Evolutionary conservation across 2,888 invertebrate genomes (phyloP).

Genomic region (Scaptomyza caliginosa): DNA sequence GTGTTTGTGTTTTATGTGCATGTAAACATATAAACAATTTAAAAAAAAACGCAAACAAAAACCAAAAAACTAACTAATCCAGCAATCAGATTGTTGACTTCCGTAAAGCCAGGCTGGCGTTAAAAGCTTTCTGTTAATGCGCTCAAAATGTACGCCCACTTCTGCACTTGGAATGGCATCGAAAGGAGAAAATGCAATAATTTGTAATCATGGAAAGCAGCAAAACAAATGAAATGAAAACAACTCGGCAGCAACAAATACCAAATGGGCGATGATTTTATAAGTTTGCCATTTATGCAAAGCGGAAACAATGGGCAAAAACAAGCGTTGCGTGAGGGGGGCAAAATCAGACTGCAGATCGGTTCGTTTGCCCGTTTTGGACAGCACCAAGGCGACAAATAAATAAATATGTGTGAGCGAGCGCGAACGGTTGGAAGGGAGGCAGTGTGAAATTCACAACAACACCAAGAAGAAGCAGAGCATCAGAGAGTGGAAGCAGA

Average conservation of each 20-base stretch:
- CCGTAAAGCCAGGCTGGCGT: slow-evolving; percentile 3
- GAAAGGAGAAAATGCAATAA: slow-evolving; percentile 60
- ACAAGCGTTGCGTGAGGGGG: slow-evolving; percentile 7
- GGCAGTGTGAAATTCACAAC: slow-evolving; percentile 34
- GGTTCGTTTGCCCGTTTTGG: slow-evolving; percentile 50
- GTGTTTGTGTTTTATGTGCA: slow-evolving; percentile 17
- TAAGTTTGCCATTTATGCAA: slow-evolving; percentile 68
- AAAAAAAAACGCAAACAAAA: neutral
- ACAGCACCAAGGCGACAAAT: slow-evolving; percentile 52
- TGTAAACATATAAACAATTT: slow-evolving; percentile 7
- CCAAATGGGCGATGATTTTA: slow-evolving; percentile 58
- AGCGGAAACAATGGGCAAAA: slow-evolving; percentile 42
- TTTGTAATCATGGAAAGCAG: slow-evolving; percentile 41
- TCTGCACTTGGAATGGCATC: slow-evolving; percentile 44
- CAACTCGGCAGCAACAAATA: slow-evolving; percentile 38
- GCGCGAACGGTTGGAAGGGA: slow-evolving; percentile 20
- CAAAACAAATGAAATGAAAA: slow-evolving; percentile 10
- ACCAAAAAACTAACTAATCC: neutral
- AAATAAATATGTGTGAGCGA: slow-evolving; percentile 28
- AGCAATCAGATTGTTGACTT: neutral
- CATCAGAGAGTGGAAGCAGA: slow-evolving; percentile 1
- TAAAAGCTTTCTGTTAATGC: slow-evolving; percentile 15
- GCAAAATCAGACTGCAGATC: slow-evolving; percentile 36
- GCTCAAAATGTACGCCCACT: slow-evolving; percentile 37
- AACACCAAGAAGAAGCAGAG: slow-evolving; percentile 21